phyloP scores from a whole-genome alignment of 2,888 invertebrate species.

The Megamerina dolium region DNA sequence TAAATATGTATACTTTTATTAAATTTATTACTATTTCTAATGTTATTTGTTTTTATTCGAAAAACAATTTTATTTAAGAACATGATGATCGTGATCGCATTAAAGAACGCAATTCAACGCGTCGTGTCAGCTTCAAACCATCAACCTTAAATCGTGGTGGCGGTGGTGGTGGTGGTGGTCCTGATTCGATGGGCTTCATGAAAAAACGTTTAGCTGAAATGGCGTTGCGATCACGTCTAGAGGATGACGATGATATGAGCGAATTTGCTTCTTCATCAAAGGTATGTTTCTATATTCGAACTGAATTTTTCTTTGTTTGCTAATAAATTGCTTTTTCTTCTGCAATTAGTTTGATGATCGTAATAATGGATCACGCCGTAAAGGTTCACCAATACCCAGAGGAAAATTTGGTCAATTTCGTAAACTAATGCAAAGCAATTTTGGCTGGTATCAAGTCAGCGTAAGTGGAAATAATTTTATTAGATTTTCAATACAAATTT shows the following conservation, averaged over 20 bases:
- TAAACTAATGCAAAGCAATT: constrained; percentile 42
- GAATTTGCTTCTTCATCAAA: constrained; percentile 28
- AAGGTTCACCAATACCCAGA: constrained; percentile 40
- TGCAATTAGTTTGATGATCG: constrained; percentile 27
- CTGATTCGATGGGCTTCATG: not conserved
- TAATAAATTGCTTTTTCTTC: not conserved
- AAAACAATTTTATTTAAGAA: constrained; percentile 22
- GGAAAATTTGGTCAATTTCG: constrained; percentile 29
- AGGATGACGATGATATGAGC: constrained; percentile 48
- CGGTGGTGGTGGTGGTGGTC: too few species aligned
- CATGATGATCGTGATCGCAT: constrained; percentile 35
- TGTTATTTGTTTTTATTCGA: not conserved
- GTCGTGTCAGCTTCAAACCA: constrained; percentile 48
- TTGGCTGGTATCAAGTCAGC: constrained; percentile 68
- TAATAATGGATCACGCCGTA: constrained; percentile 33
- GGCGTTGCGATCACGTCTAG: constrained; percentile 31
- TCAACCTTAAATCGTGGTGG: constrained; percentile 32
- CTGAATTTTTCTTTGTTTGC: not conserved
- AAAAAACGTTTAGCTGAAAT: constrained; percentile 31
- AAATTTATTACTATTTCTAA: not conserved
- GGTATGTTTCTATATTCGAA: constrained; percentile 19
- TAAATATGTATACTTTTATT: constrained; percentile 17
- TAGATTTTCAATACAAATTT: too few species aligned
- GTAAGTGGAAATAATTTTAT: constrained; percentile 39
- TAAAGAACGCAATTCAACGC: constrained; percentile 39